Evolutionary conservation across 2,113 vertebrate genomes (phyloP).

Genomic region (Scatophagus argus): DNA sequence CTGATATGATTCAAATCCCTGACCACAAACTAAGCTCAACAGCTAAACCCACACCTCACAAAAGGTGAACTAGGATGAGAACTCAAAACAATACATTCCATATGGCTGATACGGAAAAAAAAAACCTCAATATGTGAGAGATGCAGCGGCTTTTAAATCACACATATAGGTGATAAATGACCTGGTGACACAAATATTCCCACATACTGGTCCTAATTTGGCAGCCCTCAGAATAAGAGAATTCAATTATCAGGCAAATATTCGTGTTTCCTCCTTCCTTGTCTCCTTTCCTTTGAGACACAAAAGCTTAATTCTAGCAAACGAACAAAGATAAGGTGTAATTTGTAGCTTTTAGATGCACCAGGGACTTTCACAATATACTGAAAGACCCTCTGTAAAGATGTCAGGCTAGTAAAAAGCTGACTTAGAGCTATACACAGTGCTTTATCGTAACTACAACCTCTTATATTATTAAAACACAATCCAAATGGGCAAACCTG

Average conservation of each 20-base stretch:
- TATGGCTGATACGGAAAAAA: slow-evolving; percentile 19
- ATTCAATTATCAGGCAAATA: background rate
- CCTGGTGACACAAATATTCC: slow-evolving; percentile 10
- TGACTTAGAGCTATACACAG: slow-evolving; percentile 63
- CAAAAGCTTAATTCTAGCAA: slow-evolving; percentile 5
- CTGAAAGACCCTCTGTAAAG: slow-evolving; percentile 9
- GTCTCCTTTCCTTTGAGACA: slow-evolving; percentile 29
- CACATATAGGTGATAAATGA: background rate
- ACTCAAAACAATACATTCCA: slow-evolving; percentile 44
- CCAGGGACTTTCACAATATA: slow-evolving; percentile 9
- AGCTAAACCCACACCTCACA: slow-evolving; percentile 4
- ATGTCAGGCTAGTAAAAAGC: slow-evolving; percentile 17
- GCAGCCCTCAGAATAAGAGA: slow-evolving; percentile 10
- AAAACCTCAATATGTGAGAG: background rate
- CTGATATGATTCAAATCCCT: slow-evolving; percentile 25
- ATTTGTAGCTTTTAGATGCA: slow-evolving; percentile 34
- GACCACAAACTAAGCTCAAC: background rate
- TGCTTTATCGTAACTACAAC: slow-evolving; percentile 43
- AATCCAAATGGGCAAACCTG: slow-evolving; percentile 36
- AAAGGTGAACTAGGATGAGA: slow-evolving; percentile 24
- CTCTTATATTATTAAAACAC: slow-evolving; percentile 47
- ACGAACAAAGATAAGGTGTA: slow-evolving; percentile 27
- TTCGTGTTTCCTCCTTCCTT: background rate
- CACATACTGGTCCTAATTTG: slow-evolving; percentile 35
- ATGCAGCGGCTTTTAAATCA: slow-evolving; percentile 10